phyloP scores from a whole-genome alignment of 2,888 invertebrate genomes.

The Parasteatoda lunata region DNA sequence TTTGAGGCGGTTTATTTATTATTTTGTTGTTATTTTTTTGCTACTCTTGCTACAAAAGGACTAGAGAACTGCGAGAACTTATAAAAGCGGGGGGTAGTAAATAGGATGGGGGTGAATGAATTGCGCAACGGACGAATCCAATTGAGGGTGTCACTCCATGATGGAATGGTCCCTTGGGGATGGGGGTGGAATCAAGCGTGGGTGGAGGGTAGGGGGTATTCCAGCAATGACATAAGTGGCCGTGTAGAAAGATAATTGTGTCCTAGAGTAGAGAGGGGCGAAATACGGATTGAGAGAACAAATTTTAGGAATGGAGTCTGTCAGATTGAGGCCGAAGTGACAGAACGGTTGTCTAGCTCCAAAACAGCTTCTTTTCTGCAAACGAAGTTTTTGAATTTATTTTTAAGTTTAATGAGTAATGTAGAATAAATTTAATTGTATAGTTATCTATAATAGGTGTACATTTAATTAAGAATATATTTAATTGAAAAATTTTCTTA shows the following conservation, averaged over 20 bases:
- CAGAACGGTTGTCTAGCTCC: slow-evolving; percentile 2
- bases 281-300: slow-evolving; percentile 43
- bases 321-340: slow-evolving; percentile 58
- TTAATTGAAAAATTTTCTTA: too few species aligned
- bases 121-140: slow-evolving; percentile 58
- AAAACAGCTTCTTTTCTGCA: background rate
- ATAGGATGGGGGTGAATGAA: background rate
- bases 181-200: background rate
- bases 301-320: slow-evolving; percentile 60
- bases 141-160: slow-evolving; percentile 64
- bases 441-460: too few species aligned
- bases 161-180: slow-evolving; percentile 59
- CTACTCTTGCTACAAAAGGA: background rate
- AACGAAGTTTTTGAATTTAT: too few species aligned
- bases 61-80: background rate
- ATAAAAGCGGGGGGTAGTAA: background rate
- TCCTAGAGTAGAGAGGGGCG: slow-evolving; percentile 44
- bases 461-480: too few species aligned
- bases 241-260: slow-evolving; percentile 68
- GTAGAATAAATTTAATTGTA: too few species aligned
- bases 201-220: slow-evolving; percentile 10
- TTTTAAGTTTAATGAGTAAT: too few species aligned
- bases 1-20: background rate
- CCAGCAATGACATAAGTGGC: slow-evolving; percentile 66
- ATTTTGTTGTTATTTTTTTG: background rate